Evolutionary conservation across 2,797 vertebrate species (phyloP).

Genomic region (Alfaro cultratus): DNA sequence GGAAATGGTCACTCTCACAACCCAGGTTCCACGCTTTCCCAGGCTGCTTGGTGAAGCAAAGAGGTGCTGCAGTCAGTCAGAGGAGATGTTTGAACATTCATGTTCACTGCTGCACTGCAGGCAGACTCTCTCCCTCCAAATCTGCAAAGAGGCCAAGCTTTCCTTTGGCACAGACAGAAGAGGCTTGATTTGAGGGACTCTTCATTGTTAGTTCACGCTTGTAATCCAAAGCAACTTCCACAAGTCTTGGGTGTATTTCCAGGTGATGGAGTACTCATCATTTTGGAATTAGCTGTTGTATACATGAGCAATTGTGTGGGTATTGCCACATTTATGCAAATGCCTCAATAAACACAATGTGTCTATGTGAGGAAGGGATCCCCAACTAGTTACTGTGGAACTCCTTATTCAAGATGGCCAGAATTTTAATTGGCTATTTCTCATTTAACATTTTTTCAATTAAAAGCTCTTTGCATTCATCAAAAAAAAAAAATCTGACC

Average conservation of each 20-base stretch:
- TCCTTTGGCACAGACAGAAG: constrained; percentile 55
- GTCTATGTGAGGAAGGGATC: constrained; percentile 24
- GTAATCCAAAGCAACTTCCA: constrained; percentile 43
- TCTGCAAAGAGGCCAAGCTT: constrained; percentile 34
- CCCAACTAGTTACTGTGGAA: constrained; percentile 9
- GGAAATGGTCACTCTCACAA: constrained; percentile 59
- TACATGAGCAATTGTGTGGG: constrained; percentile 30
- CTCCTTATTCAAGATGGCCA: not conserved
- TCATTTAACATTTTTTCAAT: not conserved
- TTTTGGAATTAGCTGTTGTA: constrained; percentile 10
- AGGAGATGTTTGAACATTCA: constrained; percentile 58
- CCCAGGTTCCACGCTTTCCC: constrained; percentile 38
- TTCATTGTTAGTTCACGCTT: constrained; percentile 36
- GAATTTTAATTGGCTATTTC: not conserved
- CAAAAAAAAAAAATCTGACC: not conserved
- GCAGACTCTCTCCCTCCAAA: constrained; percentile 52
- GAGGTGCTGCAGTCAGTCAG: constrained; percentile 54
- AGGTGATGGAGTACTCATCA: constrained; percentile 31
- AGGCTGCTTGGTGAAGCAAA: constrained; percentile 31
- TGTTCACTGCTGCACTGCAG: constrained; percentile 78
- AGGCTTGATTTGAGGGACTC: constrained; percentile 54
- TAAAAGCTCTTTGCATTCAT: not conserved
- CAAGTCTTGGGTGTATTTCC: constrained; percentile 28
- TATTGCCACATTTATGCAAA: constrained; percentile 11
- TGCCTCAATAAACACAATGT: constrained; percentile 4